A percentile compares a stretch with the other conserved stretches of the same genome.
Evolutionary conservation across 2,888 invertebrate genomes (phyloP).

Genomic region (Lepidochrysops patricia): DNA sequence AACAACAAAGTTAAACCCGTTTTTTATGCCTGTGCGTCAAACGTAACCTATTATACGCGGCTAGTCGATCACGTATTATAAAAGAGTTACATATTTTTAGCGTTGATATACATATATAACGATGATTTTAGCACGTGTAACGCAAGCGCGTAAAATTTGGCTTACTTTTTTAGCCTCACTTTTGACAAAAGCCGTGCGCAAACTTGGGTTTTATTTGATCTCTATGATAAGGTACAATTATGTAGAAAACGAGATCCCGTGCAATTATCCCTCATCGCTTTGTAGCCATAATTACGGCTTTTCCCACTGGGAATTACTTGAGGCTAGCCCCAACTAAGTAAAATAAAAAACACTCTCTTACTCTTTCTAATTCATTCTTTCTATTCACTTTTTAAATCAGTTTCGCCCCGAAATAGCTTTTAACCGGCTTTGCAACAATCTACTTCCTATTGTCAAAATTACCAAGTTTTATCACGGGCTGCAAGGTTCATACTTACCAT

Average conservation of each 20-base stretch:
- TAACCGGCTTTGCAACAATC: not conserved
- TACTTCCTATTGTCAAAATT: not conserved
- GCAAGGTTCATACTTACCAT: not conserved
- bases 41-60: no score
- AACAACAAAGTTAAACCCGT: no score
- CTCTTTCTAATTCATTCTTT: slow-evolving; percentile 15
- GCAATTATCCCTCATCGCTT: not conserved
- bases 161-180: no score
- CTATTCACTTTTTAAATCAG: slow-evolving; percentile 18
- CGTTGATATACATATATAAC: no score
- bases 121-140: no score
- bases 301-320: not conserved
- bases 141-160: no score
- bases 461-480: not conserved
- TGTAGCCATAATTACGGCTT: slow-evolving; percentile 4
- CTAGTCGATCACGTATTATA: no score
- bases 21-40: no score
- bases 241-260: not conserved
- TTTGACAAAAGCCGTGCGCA: no score
- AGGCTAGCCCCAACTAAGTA: not conserved
- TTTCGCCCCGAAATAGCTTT: slow-evolving; percentile 10
- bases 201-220: no score
- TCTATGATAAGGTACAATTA: not conserved
- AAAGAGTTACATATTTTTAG: no score
- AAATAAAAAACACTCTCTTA: slow-evolving; percentile 18